Percentiles rank a stretch among this genome's conserved stretches.
These are phyloP conservation scores for Eurosta solidaginis DNA, from an alignment of 1,140 invertebrate species.

Conservation along the genomic window DNA sequence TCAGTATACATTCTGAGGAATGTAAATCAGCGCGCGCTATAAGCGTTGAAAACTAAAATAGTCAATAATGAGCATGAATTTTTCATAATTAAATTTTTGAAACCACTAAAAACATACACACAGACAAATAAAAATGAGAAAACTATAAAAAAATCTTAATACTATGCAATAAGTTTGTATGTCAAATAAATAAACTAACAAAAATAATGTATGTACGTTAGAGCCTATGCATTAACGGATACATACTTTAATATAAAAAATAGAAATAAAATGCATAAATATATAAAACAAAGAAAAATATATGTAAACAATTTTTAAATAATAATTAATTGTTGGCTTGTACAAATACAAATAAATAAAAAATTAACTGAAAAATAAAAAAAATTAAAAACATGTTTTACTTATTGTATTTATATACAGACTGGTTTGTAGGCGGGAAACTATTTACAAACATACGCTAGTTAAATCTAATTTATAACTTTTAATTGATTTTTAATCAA, in stretches of 20 bases:
- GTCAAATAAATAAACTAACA: too few relatives aligned
- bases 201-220: neutral
- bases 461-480: neutral
- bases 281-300: neutral
- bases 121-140: neutral
- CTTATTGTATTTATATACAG: neutral
- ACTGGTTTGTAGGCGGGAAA: neutral
- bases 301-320: slow-evolving; percentile 14
- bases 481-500: slow-evolving; percentile 8
- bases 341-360: neutral
- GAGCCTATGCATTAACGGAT: neutral
- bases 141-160: too few relatives aligned
- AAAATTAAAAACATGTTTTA: neutral
- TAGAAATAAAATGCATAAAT: neutral
- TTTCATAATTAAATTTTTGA: neutral
- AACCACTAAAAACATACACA: neutral
- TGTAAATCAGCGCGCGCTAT: too few relatives aligned
- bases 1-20: too few relatives aligned
- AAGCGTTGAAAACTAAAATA: neutral
- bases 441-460: too few relatives aligned
- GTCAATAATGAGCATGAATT: slow-evolving; percentile 8
- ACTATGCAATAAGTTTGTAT: too few relatives aligned
- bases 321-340: neutral
- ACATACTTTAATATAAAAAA: neutral
- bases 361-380: neutral